Evolutionary conservation across 1,140 invertebrate species (phyloP).

Genomic region (Mya arenaria): DNA sequence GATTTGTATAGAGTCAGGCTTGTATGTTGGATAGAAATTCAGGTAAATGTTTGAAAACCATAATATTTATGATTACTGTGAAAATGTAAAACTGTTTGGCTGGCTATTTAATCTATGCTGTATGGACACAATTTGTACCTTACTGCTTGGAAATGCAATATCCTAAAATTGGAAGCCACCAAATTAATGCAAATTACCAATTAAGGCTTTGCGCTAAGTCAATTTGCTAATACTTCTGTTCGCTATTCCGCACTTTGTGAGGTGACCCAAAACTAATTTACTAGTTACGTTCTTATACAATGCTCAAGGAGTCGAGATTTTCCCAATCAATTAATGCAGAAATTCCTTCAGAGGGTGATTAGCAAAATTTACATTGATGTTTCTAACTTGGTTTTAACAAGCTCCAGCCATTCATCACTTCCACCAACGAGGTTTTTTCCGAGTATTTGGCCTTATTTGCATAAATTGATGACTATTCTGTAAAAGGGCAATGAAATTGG

Average conservation of each 20-base stretch:
- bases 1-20: too few species aligned
- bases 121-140: too few species aligned
- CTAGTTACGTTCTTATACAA: constrained; percentile 53
- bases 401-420: too few species aligned
- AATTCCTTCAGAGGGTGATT: constrained; percentile 39
- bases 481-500: too few species aligned
- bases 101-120: too few species aligned
- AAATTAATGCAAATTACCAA: constrained; percentile 60
- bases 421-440: too few species aligned
- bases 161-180: constrained; percentile 7
- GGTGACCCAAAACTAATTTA: constrained; percentile 60
- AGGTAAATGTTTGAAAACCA: too few species aligned
- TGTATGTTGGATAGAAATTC: too few species aligned
- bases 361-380: constrained; percentile 53
- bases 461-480: too few species aligned
- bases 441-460: constrained; percentile 40
- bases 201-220: constrained; percentile 55
- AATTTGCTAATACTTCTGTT: constrained; percentile 58
- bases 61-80: too few species aligned
- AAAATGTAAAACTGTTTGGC: too few species aligned
- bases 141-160: too few species aligned
- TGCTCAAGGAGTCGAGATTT: constrained; percentile 43
- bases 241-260: constrained; percentile 47
- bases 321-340: constrained; percentile 54
- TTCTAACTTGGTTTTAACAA: constrained; percentile 54